phyloP scores from a whole-genome alignment of 2,113 vertebrate species.

The Chionis minor region DNA sequence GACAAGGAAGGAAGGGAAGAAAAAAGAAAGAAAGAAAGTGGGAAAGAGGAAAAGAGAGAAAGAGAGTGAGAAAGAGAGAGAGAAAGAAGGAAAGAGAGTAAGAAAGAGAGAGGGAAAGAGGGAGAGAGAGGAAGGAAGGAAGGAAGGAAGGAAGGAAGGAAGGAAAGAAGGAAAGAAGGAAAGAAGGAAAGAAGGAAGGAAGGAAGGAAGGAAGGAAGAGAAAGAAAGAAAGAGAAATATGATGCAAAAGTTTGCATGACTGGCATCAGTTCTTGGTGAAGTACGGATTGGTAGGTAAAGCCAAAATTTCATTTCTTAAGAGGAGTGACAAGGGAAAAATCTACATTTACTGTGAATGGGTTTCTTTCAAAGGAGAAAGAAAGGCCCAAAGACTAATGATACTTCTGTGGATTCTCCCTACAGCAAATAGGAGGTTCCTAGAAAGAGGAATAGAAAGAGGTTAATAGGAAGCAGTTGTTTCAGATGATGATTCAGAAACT shows the following conservation, averaged over 20 bases:
- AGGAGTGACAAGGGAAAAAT: not conserved
- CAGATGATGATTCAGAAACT: not conserved
- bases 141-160: too few species aligned
- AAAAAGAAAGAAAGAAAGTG: too few species aligned
- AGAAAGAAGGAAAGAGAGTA: rapidly evolving
- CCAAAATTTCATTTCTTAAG: not conserved
- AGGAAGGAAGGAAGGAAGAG: too few species aligned
- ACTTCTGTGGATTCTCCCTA: not conserved
- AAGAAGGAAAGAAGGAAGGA: too few species aligned
- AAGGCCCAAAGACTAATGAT: not conserved
- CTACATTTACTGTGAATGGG: not conserved
- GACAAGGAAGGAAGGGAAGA: not conserved
- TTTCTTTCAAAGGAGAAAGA: not conserved
- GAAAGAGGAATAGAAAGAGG: not conserved
- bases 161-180: too few species aligned
- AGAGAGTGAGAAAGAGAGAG: rapidly evolving
- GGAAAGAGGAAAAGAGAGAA: not conserved
- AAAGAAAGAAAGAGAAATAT: not conserved
- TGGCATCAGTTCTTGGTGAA: not conserved
- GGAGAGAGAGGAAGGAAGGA: too few species aligned
- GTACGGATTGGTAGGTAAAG: not conserved
- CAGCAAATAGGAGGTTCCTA: not conserved
- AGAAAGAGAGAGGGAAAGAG: too few species aligned
- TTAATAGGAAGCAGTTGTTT: not conserved
- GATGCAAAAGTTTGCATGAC: not conserved